Base-by-base conservation (phyloP, 2,888 invertebrate genomes). In the Drosophila neotestacea region DNA sequence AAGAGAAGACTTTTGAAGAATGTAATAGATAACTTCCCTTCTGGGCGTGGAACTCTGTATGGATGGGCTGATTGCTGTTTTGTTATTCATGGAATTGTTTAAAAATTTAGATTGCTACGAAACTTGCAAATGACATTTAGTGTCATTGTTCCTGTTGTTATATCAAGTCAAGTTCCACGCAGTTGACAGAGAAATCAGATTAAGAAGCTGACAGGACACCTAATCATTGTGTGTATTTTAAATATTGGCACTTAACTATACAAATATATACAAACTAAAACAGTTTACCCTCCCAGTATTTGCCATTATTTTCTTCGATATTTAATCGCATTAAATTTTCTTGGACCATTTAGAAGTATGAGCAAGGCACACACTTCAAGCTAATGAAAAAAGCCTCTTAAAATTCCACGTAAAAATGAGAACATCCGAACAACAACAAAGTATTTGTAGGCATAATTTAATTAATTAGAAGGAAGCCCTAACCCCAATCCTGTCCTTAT, bases 61-160 rank as follows among this genome's bases (percentile, higher is more conserved):
- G 39, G 9, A 54, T 70, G 82, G 67, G 71, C 46, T 85, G 82
- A 88, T 82, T 81, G 73, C 85, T 79, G 65, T 46, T 88, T 85
- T 79, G 76, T 65, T 82, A 83, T 83, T 83, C 83, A 82, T 88
- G 77, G 85, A 88, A 88, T 76, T 73, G 73, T 60, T 88, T 70
- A 79, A 73, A 73, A 75, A 82, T 82, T 73, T 78, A 87, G 70
- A 75, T 78, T 78, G 73, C 70, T 62, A 27, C 27, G 54, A 63
- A 71, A 69, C 55, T 73, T 67, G 59, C 55, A 59, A 64, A 44
- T 52, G 47, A 34, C 55, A 48, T 64, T 69, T 51, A 11, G 32
- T 22, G 1, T 13, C 22, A n/a, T 28, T 55, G 39, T 46, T 10
- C 38, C 42, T 56, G 9, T 32, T 59, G 52, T 38, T 36, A 7